These are phyloP conservation scores for Ifrita kowaldi DNA, from an alignment of 2,113 vertebrate genomes.

Conservation along the genomic window DNA sequence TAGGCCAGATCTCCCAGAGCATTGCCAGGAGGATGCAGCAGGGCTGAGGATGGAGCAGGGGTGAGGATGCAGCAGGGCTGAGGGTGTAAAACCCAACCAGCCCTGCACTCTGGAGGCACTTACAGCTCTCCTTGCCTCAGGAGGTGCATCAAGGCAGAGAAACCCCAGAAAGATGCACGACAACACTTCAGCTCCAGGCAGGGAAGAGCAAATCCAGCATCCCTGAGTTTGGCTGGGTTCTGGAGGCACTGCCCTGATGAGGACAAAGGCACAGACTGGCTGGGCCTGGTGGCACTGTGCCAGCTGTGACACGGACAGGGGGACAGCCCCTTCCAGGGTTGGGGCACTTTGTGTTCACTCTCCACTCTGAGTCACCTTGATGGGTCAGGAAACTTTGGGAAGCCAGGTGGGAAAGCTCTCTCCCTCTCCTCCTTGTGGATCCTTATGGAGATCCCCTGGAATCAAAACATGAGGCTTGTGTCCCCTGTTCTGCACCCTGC, in stretches of 20 bases:
- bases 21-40: background rate
- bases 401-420: background rate
- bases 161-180: background rate
- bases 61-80: too few species aligned
- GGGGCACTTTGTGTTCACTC: background rate
- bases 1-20: background rate
- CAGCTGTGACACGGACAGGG: background rate
- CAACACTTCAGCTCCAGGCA: background rate
- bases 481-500: background rate
- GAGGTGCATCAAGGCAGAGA: background rate
- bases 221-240: background rate
- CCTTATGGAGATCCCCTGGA: background rate
- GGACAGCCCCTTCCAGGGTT: background rate
- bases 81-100: background rate
- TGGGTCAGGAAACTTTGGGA: background rate
- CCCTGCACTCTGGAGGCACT: background rate
- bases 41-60: background rate
- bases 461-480: fast-evolving
- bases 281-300: background rate
- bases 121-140: background rate
- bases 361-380: fast-evolving
- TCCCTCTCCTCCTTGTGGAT: background rate
- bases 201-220: background rate
- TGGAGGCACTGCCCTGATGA: background rate
- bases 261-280: background rate